Conservation (phyloP, 2,113 vertebrate genomes). For the Callipepla californica region DNA sequence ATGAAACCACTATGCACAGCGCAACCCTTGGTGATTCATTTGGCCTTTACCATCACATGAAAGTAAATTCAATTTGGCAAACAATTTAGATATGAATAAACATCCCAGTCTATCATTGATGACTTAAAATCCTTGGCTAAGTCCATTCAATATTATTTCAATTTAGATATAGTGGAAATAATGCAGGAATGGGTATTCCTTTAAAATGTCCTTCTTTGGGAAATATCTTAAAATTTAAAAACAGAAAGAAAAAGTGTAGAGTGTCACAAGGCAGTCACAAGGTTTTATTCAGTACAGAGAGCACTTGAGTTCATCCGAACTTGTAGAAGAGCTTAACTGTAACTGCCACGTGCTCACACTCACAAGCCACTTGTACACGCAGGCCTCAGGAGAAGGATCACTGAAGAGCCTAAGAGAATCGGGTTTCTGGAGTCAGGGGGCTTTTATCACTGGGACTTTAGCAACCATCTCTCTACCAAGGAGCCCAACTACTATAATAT, state of each 20-base stretch:
- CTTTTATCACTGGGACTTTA: neutral
- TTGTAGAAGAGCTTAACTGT: neutral
- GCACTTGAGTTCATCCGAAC: neutral
- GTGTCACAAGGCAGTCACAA: neutral
- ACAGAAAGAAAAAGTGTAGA: neutral
- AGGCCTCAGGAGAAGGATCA: neutral
- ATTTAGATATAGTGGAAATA: neutral
- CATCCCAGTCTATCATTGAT: neutral
- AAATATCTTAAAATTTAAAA: neutral
- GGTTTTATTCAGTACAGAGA: neutral
- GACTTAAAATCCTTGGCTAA: slow-evolving; percentile 2
- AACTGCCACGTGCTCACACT: accelerated
- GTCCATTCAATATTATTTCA: neutral
- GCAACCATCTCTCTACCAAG: neutral
- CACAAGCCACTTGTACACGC: accelerated
- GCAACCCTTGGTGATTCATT: neutral
- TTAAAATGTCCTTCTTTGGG: neutral
- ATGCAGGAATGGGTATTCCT: neutral
- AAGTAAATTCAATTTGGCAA: slow-evolving; percentile 45
- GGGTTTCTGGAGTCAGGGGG: accelerated
- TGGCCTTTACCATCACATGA: slow-evolving; percentile 21
- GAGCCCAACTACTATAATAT: neutral
- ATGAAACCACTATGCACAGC: slow-evolving; percentile 15
- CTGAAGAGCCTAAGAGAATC: neutral
- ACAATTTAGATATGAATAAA: slow-evolving; percentile 41